phyloP scores from a whole-genome alignment of 2,888 invertebrate genomes.

The Himalopsyche japonica region DNA sequence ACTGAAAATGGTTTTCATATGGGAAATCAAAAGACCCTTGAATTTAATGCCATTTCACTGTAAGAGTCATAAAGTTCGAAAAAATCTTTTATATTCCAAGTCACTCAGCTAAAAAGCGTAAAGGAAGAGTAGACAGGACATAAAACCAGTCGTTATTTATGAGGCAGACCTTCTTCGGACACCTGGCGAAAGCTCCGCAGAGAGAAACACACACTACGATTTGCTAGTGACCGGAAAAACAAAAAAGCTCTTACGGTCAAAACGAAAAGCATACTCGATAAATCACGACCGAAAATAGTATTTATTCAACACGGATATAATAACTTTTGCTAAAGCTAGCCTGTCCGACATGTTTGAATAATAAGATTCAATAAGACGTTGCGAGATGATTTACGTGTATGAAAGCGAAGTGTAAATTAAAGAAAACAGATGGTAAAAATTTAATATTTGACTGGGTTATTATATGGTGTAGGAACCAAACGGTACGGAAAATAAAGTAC shows the following conservation, averaged over 20 bases:
- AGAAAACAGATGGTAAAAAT: too few species aligned
- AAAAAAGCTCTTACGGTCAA: slow-evolving; percentile 17
- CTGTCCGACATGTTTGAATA: not conserved
- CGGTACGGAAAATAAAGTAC: too few species aligned
- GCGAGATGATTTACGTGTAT: too few species aligned
- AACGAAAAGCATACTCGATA: slow-evolving; percentile 16
- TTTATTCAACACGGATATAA: slow-evolving; percentile 9
- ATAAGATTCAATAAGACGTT: not conserved
- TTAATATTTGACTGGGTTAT: too few species aligned
- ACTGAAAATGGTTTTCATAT: too few species aligned
- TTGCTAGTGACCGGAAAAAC: slow-evolving; percentile 18
- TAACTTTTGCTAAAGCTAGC: not conserved
- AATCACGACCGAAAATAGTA: slow-evolving; percentile 8
- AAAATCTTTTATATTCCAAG: not conserved
- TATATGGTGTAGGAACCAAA: too few species aligned
- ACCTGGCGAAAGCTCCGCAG: not conserved
- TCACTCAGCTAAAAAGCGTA: not conserved
- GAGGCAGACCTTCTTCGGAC: not conserved
- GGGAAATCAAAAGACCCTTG: not conserved
- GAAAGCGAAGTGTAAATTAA: too few species aligned
- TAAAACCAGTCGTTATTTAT: not conserved
- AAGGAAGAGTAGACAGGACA: not conserved
- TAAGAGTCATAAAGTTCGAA: not conserved
- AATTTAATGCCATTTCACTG: not conserved
- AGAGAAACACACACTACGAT: not conserved